Conservation (phyloP, 2,113 vertebrate species). For the Pedetes capensis region DNA sequence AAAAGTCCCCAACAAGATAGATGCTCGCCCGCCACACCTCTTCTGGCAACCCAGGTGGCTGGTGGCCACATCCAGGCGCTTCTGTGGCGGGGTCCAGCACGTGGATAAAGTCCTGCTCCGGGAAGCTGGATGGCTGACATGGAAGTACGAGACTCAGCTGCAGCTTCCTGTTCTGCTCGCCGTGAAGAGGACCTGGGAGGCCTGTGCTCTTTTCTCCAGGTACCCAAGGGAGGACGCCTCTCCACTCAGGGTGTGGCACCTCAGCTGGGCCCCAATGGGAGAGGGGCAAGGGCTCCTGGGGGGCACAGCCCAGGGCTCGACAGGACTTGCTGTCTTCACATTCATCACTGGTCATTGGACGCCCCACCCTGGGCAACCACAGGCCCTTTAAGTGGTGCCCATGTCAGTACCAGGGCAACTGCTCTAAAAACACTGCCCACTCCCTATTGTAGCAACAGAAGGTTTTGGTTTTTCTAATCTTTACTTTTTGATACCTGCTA, state of each 20-base stretch:
- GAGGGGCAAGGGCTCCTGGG: accelerated
- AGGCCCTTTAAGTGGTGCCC: too few relatives aligned
- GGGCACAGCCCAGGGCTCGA: neutral
- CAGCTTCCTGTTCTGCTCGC: too few relatives aligned
- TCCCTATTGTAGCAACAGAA: neutral
- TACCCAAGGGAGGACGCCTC: accelerated
- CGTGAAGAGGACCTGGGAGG: too few relatives aligned
- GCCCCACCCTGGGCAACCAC: accelerated
- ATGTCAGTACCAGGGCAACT: accelerated
- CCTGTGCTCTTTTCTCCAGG: too few relatives aligned
- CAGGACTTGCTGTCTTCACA: neutral
- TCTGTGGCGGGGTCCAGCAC: too few relatives aligned
- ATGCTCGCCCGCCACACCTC: too few relatives aligned
- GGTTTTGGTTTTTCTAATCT: neutral
- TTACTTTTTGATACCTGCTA: neutral
- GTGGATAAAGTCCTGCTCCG: too few relatives aligned
- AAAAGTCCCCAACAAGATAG: too few relatives aligned
- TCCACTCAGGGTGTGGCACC: accelerated
- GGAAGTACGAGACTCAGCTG: too few relatives aligned
- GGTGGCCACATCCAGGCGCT: too few relatives aligned
- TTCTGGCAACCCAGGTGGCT: too few relatives aligned
- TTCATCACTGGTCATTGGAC: neutral
- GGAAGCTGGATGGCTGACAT: too few relatives aligned
- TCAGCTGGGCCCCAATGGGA: neutral
- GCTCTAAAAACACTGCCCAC: neutral